These are phyloP conservation scores for Eptatretus atami DNA, from an alignment of 2,797 vertebrate species.

Conservation along the genomic window DNA sequence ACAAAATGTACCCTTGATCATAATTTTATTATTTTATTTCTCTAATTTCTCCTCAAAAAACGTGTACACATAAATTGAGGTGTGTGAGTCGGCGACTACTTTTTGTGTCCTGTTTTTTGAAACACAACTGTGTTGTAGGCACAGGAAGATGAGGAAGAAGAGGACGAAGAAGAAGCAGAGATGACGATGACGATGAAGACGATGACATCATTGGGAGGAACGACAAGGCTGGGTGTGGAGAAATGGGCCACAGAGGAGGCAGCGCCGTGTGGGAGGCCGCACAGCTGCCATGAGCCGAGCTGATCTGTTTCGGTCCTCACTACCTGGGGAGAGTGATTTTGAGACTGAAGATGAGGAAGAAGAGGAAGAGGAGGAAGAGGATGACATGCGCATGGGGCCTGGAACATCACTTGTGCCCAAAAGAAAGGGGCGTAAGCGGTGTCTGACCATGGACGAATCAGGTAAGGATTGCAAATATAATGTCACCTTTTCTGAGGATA, in stretches of 20 bases:
- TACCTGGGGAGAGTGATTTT: conserved; percentile 1
- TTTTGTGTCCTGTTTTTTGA: too few species aligned
- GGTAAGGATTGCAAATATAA: neutral
- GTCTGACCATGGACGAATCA: neutral
- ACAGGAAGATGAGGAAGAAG: neutral
- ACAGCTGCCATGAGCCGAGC: neutral
- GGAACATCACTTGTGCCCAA: neutral
- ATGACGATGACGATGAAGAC: neutral
- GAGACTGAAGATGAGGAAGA: conserved; percentile 4
- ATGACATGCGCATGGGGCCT: neutral
- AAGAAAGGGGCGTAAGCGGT: neutral
- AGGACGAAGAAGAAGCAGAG: neutral
- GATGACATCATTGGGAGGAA: conserved; percentile 1
- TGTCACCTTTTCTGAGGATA: too few species aligned
- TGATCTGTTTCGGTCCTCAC: neutral
- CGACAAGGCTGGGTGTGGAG: conserved; percentile 4
- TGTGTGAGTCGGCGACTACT: too few species aligned
- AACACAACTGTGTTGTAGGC: neutral
- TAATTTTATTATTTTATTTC: too few species aligned
- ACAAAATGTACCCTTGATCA: too few species aligned
- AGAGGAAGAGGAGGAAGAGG: neutral
- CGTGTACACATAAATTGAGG: too few species aligned
- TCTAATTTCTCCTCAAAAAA: too few species aligned
- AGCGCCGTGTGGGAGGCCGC: neutral
- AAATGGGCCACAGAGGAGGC: neutral